Evolutionary conservation across 1,140 invertebrate species (phyloP), one percentile per base, ranked within the genome.

Genomic region (Papilio polytes): DNA sequence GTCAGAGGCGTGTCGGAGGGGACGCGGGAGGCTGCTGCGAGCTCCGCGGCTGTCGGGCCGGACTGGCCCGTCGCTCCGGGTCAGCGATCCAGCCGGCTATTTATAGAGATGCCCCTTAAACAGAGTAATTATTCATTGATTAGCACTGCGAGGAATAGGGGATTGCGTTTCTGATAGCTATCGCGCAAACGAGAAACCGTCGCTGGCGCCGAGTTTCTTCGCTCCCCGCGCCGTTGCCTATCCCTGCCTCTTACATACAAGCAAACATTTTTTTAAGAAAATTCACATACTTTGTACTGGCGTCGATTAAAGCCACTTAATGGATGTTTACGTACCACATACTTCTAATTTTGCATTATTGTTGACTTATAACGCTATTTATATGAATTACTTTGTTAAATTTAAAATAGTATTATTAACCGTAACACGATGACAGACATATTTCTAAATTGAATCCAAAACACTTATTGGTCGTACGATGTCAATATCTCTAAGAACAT

Each of bases 91-190:
- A 94, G 89, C 91, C 87, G 88, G 91, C 91, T 94, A 94, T 94
- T 94, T 94, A 94, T 94, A 94, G 92, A 94, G 88, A 89, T 94
- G 90, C 91, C 91, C 93, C 93, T 94, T 94, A 94, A 94, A 94
- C 93, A 94, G 92, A 94, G 93, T 94, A 94, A 94, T 94, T 94
- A 94, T 94, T 94, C 93, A 94, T 94, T 95, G 94, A 95, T 95
- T 95, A 95, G 94, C 94, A 94, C 91, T 92, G 92, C 92, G 90
- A 94, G 92, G 94, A 94, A 93, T 95, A 94, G 90, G 86, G 92
- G 92, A 93, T 95, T 94, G 92, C 93, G 92, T 91, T 93, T 91
- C 90, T 94, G 94, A 95, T 95, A 94, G 91, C 90, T 87, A 94
- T 94, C 92, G 93, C 90, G 86, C 89, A 94, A 94, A 94, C 93